Evolutionary conservation across 2,797 vertebrate species (phyloP).

Genomic region (Oceanodroma leucorhoa): DNA sequence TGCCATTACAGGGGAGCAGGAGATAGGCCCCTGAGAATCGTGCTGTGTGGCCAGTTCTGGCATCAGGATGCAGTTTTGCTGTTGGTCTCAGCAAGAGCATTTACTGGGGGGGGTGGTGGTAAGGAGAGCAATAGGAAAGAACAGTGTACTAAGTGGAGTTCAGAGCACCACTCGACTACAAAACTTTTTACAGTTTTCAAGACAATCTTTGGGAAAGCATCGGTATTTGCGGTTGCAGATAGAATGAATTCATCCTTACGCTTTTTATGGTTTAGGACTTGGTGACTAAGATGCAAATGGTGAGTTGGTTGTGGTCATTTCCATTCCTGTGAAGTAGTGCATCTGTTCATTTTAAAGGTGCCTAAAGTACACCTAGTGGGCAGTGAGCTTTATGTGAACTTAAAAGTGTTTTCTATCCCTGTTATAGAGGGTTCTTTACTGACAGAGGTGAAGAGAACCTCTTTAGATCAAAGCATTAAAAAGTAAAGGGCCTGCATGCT

Average conservation of each 20-base stretch:
- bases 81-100: background rate
- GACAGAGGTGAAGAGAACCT: background rate
- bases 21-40: rapidly evolving
- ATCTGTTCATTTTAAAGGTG: background rate
- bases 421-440: background rate
- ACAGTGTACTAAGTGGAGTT: background rate
- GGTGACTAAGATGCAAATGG: background rate
- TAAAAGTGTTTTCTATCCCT: background rate
- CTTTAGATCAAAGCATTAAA: background rate
- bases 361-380: background rate
- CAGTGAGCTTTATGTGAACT: background rate
- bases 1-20: rapidly evolving
- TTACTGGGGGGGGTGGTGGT: background rate
- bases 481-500: background rate
- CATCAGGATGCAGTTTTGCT: rapidly evolving
- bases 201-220: background rate
- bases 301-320: background rate
- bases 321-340: rapidly evolving
- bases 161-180: background rate
- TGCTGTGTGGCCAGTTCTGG: rapidly evolving
- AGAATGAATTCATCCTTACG: rapidly evolving
- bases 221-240: rapidly evolving
- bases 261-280: background rate
- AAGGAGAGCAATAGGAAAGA: background rate
- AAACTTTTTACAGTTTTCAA: background rate